These are phyloP conservation scores for Amphipoea oculea DNA, from an alignment of 2,888 invertebrate species.

Conservation along the genomic window DNA sequence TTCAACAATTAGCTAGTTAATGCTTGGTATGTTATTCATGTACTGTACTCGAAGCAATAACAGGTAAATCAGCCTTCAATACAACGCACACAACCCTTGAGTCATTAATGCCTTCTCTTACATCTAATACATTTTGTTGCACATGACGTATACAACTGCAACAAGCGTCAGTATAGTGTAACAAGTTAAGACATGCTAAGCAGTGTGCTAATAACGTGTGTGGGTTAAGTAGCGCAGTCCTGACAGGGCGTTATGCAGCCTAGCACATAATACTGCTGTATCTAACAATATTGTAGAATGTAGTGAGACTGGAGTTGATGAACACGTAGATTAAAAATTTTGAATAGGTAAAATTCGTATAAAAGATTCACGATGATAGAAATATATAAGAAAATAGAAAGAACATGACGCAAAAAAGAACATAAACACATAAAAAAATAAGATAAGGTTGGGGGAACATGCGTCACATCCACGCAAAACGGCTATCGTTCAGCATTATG, in stretches of 20 bases:
- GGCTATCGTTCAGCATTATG: no score
- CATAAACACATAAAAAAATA: no score
- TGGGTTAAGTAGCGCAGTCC: conserved; percentile 16
- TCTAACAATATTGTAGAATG: not conserved
- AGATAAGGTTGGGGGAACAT: no score
- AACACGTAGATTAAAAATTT: not conserved
- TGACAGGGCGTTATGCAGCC: not conserved
- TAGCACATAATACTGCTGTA: not conserved
- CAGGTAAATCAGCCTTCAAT: not conserved
- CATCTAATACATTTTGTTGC: not conserved
- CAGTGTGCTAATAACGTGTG: conserved; percentile 8
- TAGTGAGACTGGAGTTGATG: not conserved
- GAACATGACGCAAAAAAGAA: no score
- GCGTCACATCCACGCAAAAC: no score
- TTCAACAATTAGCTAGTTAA: not conserved
- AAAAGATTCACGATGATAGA: not conserved
- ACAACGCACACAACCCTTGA: not conserved
- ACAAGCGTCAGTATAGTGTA: not conserved
- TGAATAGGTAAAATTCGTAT: not conserved
- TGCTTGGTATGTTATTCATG: not conserved
- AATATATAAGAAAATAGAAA: not conserved
- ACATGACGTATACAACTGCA: not conserved
- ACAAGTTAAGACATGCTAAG: conserved; percentile 20
- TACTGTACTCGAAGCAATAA: not conserved
- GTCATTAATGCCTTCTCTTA: not conserved